These are phyloP conservation scores for Polylopha cassiicola DNA, from an alignment of 2,888 invertebrate species.

Conservation along the genomic window DNA sequence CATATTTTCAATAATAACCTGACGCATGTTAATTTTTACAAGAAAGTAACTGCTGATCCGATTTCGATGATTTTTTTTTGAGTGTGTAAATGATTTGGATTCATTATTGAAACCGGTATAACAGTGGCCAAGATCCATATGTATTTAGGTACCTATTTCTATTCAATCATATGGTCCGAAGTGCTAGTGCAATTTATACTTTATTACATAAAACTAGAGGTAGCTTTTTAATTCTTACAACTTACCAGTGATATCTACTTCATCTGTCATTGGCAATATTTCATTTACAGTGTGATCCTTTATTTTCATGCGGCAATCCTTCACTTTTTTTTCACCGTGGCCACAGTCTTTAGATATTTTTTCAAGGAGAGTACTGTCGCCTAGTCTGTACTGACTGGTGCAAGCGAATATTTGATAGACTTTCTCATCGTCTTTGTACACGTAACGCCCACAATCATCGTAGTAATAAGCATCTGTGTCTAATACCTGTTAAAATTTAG, in stretches of 20 bases:
- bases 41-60: too few species aligned
- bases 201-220: too few species aligned
- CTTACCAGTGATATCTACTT: constrained; percentile 38
- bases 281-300: constrained; percentile 32
- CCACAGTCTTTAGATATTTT: constrained; percentile 46
- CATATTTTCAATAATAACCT: too few species aligned
- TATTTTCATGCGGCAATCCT: constrained; percentile 36
- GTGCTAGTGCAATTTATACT: too few species aligned
- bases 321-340: constrained; percentile 35
- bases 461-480: constrained; percentile 40
- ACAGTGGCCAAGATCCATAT: too few species aligned
- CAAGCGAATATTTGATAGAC: constrained; percentile 49
- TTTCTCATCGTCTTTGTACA: constrained; percentile 36
- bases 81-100: too few species aligned
- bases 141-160: too few species aligned
- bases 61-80: too few species aligned
- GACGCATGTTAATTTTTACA: too few species aligned
- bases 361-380: constrained; percentile 34
- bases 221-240: neutral
- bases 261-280: constrained; percentile 37
- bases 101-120: too few species aligned
- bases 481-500: constrained; percentile 27
- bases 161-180: too few species aligned
- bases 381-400: constrained; percentile 44
- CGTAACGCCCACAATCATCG: constrained; percentile 50